Evolutionary conservation across 2,113 vertebrate species (phyloP).

Genomic region (Uria aalge): DNA sequence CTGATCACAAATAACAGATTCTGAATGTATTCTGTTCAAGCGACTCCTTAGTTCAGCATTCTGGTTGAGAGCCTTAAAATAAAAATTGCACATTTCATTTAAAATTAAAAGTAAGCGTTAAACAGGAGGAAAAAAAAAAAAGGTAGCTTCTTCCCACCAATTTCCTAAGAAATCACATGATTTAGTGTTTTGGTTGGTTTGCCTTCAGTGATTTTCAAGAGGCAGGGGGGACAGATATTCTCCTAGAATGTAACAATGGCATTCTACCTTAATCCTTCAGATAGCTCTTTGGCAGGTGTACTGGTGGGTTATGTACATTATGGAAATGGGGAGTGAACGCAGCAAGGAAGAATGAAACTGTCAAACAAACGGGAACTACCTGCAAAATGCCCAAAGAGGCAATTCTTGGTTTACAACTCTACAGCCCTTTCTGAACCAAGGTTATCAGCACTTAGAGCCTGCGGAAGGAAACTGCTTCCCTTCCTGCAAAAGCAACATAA

Average conservation of each 20-base stretch:
- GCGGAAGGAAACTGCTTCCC: not conserved
- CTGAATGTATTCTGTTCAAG: conserved; percentile 96
- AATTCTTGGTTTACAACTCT: not conserved
- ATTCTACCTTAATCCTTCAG: not conserved
- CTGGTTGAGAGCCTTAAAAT: conserved; percentile 92
- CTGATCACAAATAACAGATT: conserved; percentile 94
- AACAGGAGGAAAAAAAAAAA: not conserved
- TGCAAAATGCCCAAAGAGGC: not conserved
- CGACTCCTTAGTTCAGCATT: conserved; percentile 96
- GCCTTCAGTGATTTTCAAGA: not conserved
- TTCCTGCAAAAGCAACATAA: not conserved
- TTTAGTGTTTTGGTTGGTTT: not conserved
- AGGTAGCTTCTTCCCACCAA: not conserved
- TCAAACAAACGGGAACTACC: not conserved
- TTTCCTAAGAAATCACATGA: not conserved
- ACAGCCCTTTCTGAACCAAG: not conserved
- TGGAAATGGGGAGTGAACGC: not conserved
- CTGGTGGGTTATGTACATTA: not conserved
- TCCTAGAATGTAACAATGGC: not conserved
- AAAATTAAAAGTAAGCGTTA: conserved; percentile 45
- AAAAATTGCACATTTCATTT: conserved; percentile 74
- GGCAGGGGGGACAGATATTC: not conserved
- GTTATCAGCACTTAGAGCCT: not conserved
- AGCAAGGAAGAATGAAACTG: not conserved
- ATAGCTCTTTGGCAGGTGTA: not conserved